These are phyloP conservation scores for Lanius collurio DNA, from an alignment of 2,113 vertebrate species.

Conservation along the genomic window DNA sequence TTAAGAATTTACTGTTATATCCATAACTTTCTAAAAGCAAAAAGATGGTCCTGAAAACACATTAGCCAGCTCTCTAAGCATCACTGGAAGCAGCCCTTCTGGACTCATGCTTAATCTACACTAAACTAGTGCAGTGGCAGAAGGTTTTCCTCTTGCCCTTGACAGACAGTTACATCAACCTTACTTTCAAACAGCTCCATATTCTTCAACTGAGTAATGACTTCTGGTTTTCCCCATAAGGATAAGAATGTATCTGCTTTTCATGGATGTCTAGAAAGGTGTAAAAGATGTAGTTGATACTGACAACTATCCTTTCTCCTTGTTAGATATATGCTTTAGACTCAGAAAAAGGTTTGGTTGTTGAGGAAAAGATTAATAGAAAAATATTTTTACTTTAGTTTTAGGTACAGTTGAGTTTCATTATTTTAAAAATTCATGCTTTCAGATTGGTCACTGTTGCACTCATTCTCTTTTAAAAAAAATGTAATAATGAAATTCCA, in stretches of 20 bases:
- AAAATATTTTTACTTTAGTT: neutral
- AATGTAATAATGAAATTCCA: neutral
- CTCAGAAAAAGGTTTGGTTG: neutral
- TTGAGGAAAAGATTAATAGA: neutral
- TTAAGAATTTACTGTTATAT: neutral
- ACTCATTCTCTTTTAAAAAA: neutral
- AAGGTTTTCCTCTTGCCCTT: neutral
- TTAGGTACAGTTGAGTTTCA: neutral
- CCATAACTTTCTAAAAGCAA: neutral
- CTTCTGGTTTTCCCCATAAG: neutral
- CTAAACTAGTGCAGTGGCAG: neutral
- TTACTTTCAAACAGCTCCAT: neutral
- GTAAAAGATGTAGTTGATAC: neutral
- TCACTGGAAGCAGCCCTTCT: neutral
- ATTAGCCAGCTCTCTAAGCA: neutral
- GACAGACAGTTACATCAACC: neutral
- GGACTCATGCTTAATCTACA: neutral
- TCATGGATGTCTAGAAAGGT: neutral
- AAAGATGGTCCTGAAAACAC: neutral
- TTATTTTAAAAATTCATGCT: neutral
- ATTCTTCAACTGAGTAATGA: neutral
- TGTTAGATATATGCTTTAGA: neutral
- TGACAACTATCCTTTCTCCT: neutral
- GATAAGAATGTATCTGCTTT: neutral
- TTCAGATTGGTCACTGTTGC: neutral